phyloP scores from a whole-genome alignment of 2,888 invertebrate species.

The Thecocarcelia acutangulata region DNA sequence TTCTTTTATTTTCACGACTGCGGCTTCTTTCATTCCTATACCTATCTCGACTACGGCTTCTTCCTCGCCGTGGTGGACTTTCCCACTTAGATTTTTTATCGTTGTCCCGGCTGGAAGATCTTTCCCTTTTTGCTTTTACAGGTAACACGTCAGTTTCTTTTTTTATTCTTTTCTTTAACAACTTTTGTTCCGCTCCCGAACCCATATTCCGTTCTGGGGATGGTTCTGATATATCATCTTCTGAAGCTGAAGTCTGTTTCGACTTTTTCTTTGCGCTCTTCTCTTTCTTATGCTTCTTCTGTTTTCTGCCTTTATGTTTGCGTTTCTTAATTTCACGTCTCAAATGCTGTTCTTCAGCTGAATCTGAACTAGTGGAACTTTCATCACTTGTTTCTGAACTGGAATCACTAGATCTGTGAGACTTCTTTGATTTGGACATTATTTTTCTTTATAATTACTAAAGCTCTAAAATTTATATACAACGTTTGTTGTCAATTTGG shows the following conservation, averaged over 20 bases:
- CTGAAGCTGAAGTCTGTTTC: conserved; percentile 43
- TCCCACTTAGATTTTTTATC: conserved; percentile 60
- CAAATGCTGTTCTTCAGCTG: conserved; percentile 1
- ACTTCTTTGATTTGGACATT: conserved; percentile 70
- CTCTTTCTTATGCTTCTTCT: conserved; percentile 53
- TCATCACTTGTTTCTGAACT: conserved; percentile 56
- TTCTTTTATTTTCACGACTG: conserved; percentile 30
- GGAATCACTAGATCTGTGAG: conserved; percentile 57
- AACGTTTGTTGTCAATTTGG: conserved; percentile 18
- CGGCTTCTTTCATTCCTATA: conserved; percentile 44
- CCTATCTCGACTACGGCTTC: conserved; percentile 41
- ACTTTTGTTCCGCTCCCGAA: conserved; percentile 26
- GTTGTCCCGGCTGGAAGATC: conserved; percentile 51
- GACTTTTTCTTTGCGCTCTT: conserved; percentile 58
- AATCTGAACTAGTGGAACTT: conserved; percentile 38
- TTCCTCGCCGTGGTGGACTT: conserved; percentile 48
- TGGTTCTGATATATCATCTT: conserved; percentile 22
- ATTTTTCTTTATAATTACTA: conserved; percentile 16
- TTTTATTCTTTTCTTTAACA: conserved; percentile 42
- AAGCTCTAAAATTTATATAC: not conserved
- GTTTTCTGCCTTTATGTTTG: conserved; percentile 53
- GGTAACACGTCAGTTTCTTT: conserved; percentile 20
- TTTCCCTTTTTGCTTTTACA: conserved; percentile 25
- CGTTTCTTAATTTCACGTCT: conserved; percentile 50
- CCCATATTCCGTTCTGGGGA: conserved; percentile 5